Conservation (phyloP, 2,888 invertebrate species). For the Panopea generosa region DNA sequence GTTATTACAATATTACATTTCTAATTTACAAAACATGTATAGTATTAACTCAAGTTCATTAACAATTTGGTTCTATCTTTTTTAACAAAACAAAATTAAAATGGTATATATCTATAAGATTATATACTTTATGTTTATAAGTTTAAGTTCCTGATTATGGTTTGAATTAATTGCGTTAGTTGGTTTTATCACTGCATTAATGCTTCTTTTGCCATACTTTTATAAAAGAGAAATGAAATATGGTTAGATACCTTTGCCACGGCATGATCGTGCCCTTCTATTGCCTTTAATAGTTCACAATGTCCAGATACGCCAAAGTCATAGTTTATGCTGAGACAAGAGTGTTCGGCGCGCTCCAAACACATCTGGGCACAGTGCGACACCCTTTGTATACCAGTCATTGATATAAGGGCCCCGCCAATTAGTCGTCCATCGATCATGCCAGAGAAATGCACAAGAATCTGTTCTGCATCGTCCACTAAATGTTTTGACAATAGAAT, state of each 20-base stretch:
- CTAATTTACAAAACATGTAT: too few species aligned
- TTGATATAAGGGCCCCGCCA: neutral
- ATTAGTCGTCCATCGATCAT: conserved; percentile 59
- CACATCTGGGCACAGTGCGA: conserved; percentile 68
- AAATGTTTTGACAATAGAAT: conserved; percentile 3
- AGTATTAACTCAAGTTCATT: too few species aligned
- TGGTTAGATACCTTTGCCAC: conserved; percentile 33
- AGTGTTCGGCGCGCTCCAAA: conserved; percentile 12
- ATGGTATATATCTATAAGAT: too few species aligned
- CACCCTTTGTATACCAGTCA: conserved; percentile 24
- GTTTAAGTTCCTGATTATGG: too few species aligned
- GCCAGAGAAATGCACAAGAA: conserved; percentile 53
- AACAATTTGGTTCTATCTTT: too few species aligned
- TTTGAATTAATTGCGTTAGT: too few species aligned
- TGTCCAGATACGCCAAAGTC: conserved; percentile 59
- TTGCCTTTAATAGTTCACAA: conserved; percentile 73
- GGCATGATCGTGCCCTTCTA: conserved; percentile 60
- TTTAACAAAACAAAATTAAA: too few species aligned
- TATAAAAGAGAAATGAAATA: too few species aligned
- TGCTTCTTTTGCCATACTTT: too few species aligned
- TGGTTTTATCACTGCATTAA: too few species aligned
- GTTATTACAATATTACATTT: too few species aligned
- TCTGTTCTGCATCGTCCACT: conserved; percentile 16
- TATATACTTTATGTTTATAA: too few species aligned
- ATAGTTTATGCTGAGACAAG: conserved; percentile 75